Base-by-base conservation (phyloP, 2,113 vertebrate species). In the Clupea harengus region DNA sequence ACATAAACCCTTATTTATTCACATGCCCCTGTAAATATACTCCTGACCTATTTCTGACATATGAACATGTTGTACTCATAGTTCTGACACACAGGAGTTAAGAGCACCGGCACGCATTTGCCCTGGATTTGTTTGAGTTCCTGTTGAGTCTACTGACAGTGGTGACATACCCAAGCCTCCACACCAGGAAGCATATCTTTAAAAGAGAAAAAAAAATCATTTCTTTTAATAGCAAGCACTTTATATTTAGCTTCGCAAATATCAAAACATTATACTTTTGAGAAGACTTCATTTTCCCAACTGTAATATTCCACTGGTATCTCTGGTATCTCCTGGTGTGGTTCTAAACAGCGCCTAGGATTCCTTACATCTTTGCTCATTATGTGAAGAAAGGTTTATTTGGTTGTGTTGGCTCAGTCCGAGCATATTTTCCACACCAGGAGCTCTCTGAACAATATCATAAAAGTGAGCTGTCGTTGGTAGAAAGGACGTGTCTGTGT, bases 331-430 rank as follows among this genome's bases (percentile, higher is more conserved):
- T 60, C 2, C 39, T 32, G 64, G 45, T 57, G 78, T 44, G 54
- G 54, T 45, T 80, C 64, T 52, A 81, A 64, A 45, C 45, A 22
- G 32, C 52, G 18, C 8, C 78, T 7, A 22, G 46, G 45, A 72
- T 81, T 83, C 44, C 45, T 83, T 39, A 80, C 39, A 47, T 47
- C 44, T 86, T 82, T 83, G 64, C 4, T 84, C n/a, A 64, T 64
- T 47, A 50, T 52, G 25, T 9, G 52, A 45, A 83, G 82, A 83
- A 83, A 57, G 39, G 25, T 52, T n/a, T 81, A 50, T 28, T 57
- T 60, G 20, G 44, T 72, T 72, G 9, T 72, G 64, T 32, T 72
- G 64, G 64, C 64, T 11, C 6, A 32, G 25, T 9, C 64, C 64
- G 2, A 72, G 64, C 64, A 72, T 72, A 72, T 32, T 72, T 72